Percentiles rank a stretch among this genome's conserved stretches.
These are phyloP conservation scores for Frankliniella fusca DNA, from an alignment of 2,888 invertebrate species.

Conservation along the genomic window DNA sequence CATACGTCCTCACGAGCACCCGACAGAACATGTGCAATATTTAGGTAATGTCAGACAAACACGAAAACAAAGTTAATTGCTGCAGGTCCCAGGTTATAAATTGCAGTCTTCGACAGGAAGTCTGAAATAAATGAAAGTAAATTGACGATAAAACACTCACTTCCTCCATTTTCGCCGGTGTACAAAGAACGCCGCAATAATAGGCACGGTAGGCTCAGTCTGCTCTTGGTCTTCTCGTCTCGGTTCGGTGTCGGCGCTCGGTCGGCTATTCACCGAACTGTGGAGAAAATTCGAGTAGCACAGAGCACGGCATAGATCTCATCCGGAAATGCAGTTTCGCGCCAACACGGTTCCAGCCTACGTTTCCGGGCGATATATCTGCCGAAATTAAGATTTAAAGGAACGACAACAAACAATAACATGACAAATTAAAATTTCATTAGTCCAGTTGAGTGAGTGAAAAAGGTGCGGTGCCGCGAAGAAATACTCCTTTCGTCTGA, in stretches of 20 bases:
- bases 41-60: not conserved
- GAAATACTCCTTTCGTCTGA: no score
- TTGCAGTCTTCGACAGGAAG: not conserved
- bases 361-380: not conserved
- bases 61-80: not conserved
- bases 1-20: not conserved
- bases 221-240: not conserved
- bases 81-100: no score
- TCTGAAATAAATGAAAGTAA: no score
- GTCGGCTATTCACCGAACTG: not conserved
- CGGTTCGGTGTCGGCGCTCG: not conserved
- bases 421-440: not conserved
- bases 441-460: not conserved
- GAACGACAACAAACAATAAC: constrained; percentile 3
- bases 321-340: not conserved
- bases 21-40: constrained; percentile 15
- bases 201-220: not conserved
- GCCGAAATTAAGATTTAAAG: not conserved
- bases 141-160: not conserved
- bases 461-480: no score
- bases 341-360: not conserved
- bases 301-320: not conserved
- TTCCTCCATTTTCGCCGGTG: not conserved
- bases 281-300: not conserved
- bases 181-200: constrained; percentile 3